phyloP scores from a whole-genome alignment of 2,888 invertebrate genomes.

The Phlogophora meticulosa region DNA sequence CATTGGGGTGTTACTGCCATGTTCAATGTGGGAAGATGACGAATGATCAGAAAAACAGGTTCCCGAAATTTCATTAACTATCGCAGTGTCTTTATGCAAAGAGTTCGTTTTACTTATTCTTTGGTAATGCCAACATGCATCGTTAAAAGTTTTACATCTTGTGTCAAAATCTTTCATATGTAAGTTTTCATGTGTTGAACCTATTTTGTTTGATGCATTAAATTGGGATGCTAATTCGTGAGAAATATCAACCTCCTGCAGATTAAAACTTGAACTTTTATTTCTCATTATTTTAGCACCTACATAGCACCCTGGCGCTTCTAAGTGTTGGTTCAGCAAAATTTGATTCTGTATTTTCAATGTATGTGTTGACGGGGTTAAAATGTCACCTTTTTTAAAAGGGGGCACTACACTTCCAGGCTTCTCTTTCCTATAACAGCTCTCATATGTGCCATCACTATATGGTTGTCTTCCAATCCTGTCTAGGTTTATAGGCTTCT shows the following conservation, averaged over 20 bases:
- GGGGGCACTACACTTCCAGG: neutral
- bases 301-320: neutral
- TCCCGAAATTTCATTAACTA: slow-evolving; percentile 21
- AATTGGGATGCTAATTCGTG: slow-evolving; percentile 12
- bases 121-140: slow-evolving; percentile 34
- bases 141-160: slow-evolving; percentile 20
- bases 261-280: slow-evolving; percentile 8
- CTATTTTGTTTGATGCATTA: slow-evolving; percentile 6
- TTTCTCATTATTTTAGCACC: neutral
- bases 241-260: neutral
- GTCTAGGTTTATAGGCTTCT: slow-evolving; percentile 20
- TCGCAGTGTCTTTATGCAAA: slow-evolving; percentile 31
- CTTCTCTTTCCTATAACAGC: slow-evolving; percentile 4
- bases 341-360: slow-evolving; percentile 22
- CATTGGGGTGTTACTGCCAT: slow-evolving; percentile 17
- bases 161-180: slow-evolving; percentile 10
- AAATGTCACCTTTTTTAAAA: slow-evolving; percentile 41
- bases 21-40: slow-evolving; percentile 44
- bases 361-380: slow-evolving; percentile 34
- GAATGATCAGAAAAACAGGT: slow-evolving; percentile 46
- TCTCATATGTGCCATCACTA: slow-evolving; percentile 2
- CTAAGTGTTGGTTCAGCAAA: neutral
- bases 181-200: slow-evolving; percentile 9
- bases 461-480: slow-evolving; percentile 10
- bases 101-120: slow-evolving; percentile 26